These are phyloP conservation scores for Formica aserva DNA, from an alignment of 2,888 invertebrate genomes.

Conservation along the genomic window DNA sequence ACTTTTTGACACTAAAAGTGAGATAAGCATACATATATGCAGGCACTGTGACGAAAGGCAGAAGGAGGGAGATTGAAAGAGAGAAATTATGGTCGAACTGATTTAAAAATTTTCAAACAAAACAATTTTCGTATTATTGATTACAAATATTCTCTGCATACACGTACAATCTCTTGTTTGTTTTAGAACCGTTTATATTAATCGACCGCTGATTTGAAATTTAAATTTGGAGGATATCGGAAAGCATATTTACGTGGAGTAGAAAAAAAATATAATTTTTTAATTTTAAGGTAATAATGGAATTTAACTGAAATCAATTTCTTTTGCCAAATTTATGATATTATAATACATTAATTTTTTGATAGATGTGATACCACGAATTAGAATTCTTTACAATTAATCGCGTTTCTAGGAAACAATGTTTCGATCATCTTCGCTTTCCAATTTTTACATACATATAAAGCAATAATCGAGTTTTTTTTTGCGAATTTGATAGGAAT, in stretches of 20 bases:
- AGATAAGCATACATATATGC: constrained; percentile 8
- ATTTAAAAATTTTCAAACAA: constrained; percentile 2
- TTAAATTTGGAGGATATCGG: constrained; percentile 10
- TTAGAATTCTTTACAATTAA: not conserved
- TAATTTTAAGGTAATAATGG: not conserved
- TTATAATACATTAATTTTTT: not conserved
- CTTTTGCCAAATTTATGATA: not conserved
- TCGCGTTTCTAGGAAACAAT: not conserved
- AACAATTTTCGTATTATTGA: not conserved
- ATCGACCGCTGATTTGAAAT: constrained; percentile 24
- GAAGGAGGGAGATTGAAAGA: not conserved
- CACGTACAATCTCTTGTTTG: not conserved
- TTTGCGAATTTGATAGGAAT: not conserved
- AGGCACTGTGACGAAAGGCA: not conserved
- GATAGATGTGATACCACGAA: not conserved
- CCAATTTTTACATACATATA: not conserved
- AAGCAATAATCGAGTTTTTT: not conserved
- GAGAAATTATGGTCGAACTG: not conserved
- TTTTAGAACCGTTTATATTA: constrained; percentile 10
- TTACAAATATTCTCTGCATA: not conserved
- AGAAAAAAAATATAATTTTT: not conserved
- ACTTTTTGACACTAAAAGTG: not conserved
- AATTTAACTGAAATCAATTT: not conserved
- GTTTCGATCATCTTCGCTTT: not conserved
- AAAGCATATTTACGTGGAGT: constrained; percentile 19